Evolutionary conservation across 64 coral and sea anemone genomes (phyloP).

Genomic region (Catalaphyllia jardinei): DNA sequence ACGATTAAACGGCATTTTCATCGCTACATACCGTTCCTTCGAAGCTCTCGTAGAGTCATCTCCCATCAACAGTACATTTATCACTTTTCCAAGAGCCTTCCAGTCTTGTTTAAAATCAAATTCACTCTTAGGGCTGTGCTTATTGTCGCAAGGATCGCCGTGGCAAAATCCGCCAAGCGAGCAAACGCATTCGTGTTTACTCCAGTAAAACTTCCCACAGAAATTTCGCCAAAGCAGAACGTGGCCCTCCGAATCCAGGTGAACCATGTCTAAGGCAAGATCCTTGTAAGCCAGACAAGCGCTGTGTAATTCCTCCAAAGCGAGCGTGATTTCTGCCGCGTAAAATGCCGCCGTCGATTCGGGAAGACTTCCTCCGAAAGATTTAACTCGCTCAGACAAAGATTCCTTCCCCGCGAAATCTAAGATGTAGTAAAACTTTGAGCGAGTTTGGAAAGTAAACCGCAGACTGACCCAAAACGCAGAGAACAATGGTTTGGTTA

Average conservation of each 20-base stretch:
- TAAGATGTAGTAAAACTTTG: conserved; percentile 90
- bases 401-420: conserved; percentile 57
- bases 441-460: conserved; percentile 83
- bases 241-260: conserved; percentile 69
- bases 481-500: conserved; percentile 35
- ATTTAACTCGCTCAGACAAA: conserved; percentile 26
- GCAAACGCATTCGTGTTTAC: conserved; percentile 72
- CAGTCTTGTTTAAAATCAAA: conserved; percentile 63
- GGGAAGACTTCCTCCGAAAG: conserved; percentile 21
- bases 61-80: conserved; percentile 58
- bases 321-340: conserved; percentile 64
- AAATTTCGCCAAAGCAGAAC: conserved; percentile 78
- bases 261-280: conserved; percentile 66
- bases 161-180: conserved; percentile 37
- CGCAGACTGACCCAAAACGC: conserved; percentile 69
- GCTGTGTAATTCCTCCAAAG: conserved; percentile 80
- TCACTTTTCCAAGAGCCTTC: conserved; percentile 46
- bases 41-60: conserved; percentile 6
- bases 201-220: conserved; percentile 90
- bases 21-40: conserved; percentile 13
- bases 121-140: conserved; percentile 26
- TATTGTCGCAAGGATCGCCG: conserved; percentile 64
- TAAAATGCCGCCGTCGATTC: conserved; percentile 48
- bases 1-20: not conserved
- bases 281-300: conserved; percentile 69